Evolutionary conservation across 2,113 vertebrate genomes (phyloP).

Genomic region (Spea bombifrons): DNA sequence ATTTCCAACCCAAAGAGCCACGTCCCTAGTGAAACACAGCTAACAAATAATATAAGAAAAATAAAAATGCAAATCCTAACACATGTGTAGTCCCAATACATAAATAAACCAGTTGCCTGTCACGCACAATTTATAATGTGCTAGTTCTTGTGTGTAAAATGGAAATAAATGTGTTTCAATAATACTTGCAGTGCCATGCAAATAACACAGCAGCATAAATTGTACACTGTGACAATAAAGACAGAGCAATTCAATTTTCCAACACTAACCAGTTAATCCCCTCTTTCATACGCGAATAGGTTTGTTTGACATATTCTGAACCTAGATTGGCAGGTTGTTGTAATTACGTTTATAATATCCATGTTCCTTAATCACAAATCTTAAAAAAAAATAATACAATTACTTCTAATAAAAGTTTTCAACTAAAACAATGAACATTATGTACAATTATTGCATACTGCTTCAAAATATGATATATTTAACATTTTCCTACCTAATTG

Average conservation of each 20-base stretch:
- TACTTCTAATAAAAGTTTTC: constrained; percentile 37
- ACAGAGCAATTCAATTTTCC: not conserved
- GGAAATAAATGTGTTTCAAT: not conserved
- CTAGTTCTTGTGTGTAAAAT: not conserved
- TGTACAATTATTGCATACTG: constrained; percentile 33
- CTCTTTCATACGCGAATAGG: not conserved
- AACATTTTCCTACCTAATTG: constrained; percentile 40
- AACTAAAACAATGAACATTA: constrained; percentile 43
- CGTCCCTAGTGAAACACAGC: too few species aligned
- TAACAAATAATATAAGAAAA: too few species aligned
- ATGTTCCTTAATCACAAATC: constrained; percentile 24
- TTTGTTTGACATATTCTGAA: not conserved
- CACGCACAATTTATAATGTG: not conserved
- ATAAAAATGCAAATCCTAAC: not conserved
- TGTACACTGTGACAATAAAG: not conserved
- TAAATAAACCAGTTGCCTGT: not conserved
- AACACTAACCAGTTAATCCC: not conserved
- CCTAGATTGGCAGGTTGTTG: not conserved
- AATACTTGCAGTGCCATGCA: not conserved
- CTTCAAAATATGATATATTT: constrained; percentile 42
- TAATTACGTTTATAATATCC: not conserved
- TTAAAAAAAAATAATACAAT: constrained; percentile 12
- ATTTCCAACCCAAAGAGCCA: too few species aligned
- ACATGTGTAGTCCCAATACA: not conserved
- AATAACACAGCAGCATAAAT: not conserved